Evolutionary conservation across 2,888 invertebrate genomes (phyloP), one percentile per base, ranked within the genome.

Genomic region (Apotomis betuletana): DNA sequence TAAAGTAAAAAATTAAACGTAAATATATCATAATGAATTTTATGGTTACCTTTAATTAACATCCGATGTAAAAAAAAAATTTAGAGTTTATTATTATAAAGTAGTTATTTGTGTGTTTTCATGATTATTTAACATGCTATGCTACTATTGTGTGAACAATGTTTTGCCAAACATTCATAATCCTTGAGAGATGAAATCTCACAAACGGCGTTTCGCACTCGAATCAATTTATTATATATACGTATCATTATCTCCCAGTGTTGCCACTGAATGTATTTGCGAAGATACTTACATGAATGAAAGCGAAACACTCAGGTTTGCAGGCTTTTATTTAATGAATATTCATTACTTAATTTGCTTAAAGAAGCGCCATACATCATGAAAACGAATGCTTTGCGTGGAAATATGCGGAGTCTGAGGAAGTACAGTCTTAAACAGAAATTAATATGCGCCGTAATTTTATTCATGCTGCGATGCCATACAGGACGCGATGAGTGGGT

Each of bases 361-460:
- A 83, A 87, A 89, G 89, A 89, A 87, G 89, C 86, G 83, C 82
- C 84, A 89, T 88, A 89, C 84, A 89, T 90, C 86, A 88, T 80
- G 81, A 76, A 79, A 80, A 85, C 79, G 81, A 86, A 85, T 82
- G 81, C 80, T 78, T 77, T 74, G 76, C 80, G 80, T 80, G 79
- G 76, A 83, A 83, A 81, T 80, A 76, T 76, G 75, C 74, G 73
- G 80, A 81, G 79, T 83, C 83, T 75, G 77, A 71, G 74, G 63
- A 74, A 77, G 80, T 80, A 77, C 77, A 75, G 77, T 76, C 79
- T 74, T 80, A 80, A 82, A 81, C 76, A 79, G 72, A 74, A 78
- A 83, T 84, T 82, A 83, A 84, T 84, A 83, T 85, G 81, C 80
- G 83, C 49, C 65, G 65, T 70, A 74, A 70, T 74, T 72, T 72